These are phyloP conservation scores for Chroicocephalus ridibundus DNA, from an alignment of 2,113 vertebrate genomes.

Conservation along the genomic window DNA sequence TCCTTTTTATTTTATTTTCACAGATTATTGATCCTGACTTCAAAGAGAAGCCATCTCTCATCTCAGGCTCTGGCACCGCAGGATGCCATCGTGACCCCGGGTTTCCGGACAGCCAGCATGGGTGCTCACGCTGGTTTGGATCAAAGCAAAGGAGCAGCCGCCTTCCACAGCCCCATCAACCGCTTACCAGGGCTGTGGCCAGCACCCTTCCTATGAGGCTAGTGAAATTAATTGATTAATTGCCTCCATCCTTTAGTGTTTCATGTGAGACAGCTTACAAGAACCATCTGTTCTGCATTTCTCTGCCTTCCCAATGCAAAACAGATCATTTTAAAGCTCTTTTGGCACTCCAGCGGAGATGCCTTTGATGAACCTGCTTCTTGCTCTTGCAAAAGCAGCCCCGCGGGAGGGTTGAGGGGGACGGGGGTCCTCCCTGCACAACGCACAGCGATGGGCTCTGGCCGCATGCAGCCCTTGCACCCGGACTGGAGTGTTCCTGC, in stretches of 20 bases:
- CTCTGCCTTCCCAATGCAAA: neutral
- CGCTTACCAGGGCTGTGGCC: neutral
- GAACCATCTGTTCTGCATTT: neutral
- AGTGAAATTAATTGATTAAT: neutral
- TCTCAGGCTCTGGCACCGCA: neutral
- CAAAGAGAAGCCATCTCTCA: neutral
- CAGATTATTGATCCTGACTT: neutral
- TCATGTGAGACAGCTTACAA: neutral
- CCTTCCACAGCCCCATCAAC: neutral
- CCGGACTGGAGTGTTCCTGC: neutral
- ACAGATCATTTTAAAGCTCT: neutral
- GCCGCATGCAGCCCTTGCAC: neutral
- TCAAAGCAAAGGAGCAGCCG: neutral
- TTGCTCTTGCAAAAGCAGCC: neutral
- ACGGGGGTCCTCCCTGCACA: neutral
- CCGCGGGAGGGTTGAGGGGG: accelerated
- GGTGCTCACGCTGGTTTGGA: neutral
- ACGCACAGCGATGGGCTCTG: neutral
- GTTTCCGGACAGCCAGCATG: neutral
- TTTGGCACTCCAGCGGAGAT: neutral
- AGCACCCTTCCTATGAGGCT: neutral
- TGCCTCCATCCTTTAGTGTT: neutral
- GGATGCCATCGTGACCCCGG: neutral
- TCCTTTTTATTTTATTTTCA: neutral
- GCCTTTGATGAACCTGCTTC: neutral